Conservation (phyloP, 2,797 vertebrate species). For the Astyanax mexicanus region DNA sequence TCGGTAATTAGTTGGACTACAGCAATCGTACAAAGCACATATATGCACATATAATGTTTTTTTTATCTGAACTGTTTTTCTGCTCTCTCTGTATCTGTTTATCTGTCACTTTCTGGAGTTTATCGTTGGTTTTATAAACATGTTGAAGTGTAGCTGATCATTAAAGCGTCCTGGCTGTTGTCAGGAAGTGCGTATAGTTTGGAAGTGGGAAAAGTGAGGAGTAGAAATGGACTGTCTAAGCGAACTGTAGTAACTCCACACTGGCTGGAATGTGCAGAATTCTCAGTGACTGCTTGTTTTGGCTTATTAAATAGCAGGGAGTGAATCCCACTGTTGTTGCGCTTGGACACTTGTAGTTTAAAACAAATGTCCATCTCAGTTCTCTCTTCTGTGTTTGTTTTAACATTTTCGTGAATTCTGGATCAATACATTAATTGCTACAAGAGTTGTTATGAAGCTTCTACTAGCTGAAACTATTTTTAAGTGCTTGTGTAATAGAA, state of each 20-base stretch:
- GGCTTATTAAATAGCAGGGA: conserved; percentile 34
- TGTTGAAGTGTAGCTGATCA: not conserved
- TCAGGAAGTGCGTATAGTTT: not conserved
- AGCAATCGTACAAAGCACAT: not conserved
- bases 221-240: conserved; percentile 17
- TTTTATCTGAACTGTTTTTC: not conserved
- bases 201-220: not conserved
- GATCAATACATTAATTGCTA: not conserved
- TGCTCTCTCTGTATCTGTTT: not conserved
- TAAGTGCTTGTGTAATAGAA: not conserved
- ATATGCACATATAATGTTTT: not conserved
- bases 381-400: not conserved
- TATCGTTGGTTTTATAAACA: not conserved
- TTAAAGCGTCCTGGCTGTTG: not conserved
- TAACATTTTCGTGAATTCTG: not conserved
- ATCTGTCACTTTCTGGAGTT: not conserved
- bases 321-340: conserved; percentile 44
- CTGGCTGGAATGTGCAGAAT: conserved; percentile 39
- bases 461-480: too few species aligned
- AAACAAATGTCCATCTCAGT: conserved; percentile 21
- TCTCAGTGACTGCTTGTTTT: conserved; percentile 51
- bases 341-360: conserved; percentile 39
- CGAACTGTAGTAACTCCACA: conserved; percentile 22
- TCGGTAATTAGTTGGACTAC: conserved; percentile 26
- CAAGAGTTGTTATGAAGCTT: not conserved